Base-by-base conservation (phyloP, 1,140 invertebrate genomes). In the Pseudomyrmex dendroicus region DNA sequence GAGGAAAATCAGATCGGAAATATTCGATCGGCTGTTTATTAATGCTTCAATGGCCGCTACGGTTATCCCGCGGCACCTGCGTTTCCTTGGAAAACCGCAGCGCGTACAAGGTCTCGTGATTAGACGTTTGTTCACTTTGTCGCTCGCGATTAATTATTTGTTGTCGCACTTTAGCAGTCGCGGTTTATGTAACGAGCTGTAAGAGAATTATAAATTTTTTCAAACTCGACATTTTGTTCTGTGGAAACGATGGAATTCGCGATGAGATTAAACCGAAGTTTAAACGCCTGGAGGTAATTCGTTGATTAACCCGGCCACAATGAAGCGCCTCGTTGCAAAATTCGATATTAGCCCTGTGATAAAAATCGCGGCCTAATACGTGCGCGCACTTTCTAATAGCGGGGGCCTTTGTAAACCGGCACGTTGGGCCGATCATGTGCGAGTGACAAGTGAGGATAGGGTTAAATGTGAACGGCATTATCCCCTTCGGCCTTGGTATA, bases 401-500 rank as follows among this genome's bases (percentile, higher is more conserved):
- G 66, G 76, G 48, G 54, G 44, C 15, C 46, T 80, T 70, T 80
- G 66, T 80, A 70, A 80, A 80, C 44, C 66, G 76, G 66, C 66
- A 61, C 76, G 54, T 72, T 72, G 54, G 66, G 12, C 76, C 76
- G 66, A 80, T 80, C 76, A 54, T 54, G 62, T 48, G 66, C 76
- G 54, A 80, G 66, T 80, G 76, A 80, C 76, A 80, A 80, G 76
- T 80, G 76, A 80, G 76, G 76, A 80, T 80, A 72, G 76, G 76
- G 76, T 80, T 80, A 80, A 80, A 80, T 80, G 76, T 80, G 76
- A 80, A 72, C 76, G 76, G 76, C 66, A 80, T 72, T 80, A 80
- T 80, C 66, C 76, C 76, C 76, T 72, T 80, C 76, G 66, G 76
- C 66, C 76, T 80, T 80, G 76, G 76, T 50, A 46, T 50, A 78